phyloP scores from a whole-genome alignment of 2,113 vertebrate species.

The Eudyptes chrysolophus region DNA sequence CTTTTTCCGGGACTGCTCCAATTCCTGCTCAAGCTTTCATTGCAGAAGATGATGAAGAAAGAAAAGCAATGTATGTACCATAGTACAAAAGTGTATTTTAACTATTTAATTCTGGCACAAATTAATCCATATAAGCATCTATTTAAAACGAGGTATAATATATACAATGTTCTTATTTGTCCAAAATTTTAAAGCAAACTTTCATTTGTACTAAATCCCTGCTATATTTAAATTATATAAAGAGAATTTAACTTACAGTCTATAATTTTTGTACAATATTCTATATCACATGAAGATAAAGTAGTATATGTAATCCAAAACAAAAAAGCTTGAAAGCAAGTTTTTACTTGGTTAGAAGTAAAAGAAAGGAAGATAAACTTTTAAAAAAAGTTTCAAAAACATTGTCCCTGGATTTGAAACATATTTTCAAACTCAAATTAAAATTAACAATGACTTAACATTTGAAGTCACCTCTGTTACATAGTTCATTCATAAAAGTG shows the following conservation, averaged over 20 bases:
- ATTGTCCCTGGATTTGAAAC: neutral
- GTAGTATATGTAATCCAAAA: neutral
- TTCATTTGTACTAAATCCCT: neutral
- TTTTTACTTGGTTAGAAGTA: neutral
- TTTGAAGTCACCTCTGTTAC: neutral
- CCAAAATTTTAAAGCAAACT: neutral
- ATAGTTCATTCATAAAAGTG: neutral
- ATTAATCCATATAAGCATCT: neutral
- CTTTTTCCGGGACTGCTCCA: constrained; percentile 78
- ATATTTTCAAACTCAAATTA: neutral
- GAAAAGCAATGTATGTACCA: neutral
- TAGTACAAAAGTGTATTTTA: neutral
- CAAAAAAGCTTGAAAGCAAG: neutral
- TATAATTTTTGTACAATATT: neutral
- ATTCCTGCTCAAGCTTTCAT: constrained; percentile 81
- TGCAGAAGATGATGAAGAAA: constrained; percentile 13
- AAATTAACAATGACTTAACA: neutral
- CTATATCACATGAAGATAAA: neutral
- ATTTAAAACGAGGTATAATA: neutral
- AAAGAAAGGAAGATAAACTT: neutral
- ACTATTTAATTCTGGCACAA: neutral
- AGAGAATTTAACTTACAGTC: neutral
- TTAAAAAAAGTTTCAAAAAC: neutral
- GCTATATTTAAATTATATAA: neutral
- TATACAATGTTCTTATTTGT: neutral